Conservation (phyloP, 2,113 vertebrate species). For the Calonectris borealis region DNA sequence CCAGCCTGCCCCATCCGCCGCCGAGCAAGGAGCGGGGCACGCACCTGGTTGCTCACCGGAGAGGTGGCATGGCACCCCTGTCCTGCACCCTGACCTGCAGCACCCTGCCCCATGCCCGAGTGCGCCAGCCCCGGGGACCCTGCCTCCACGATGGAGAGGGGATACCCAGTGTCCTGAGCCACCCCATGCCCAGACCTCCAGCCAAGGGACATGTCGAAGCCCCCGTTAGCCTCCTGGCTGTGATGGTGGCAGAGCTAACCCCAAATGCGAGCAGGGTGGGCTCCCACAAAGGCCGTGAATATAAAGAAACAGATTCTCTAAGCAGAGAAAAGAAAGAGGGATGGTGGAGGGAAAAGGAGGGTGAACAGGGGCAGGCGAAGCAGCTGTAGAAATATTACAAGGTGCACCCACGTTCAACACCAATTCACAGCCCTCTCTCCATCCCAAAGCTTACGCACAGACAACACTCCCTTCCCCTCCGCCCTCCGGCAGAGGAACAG, state of each 20-base stretch:
- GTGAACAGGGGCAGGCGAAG: not conserved
- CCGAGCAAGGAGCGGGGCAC: rapidly evolving
- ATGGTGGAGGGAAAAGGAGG: not conserved
- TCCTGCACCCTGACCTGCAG: not conserved
- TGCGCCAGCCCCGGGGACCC: not conserved
- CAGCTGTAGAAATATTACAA: not conserved
- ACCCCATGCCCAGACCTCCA: not conserved
- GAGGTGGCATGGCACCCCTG: not conserved
- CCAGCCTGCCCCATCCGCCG: not conserved
- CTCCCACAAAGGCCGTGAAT: not conserved
- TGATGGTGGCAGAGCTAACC: rapidly evolving
- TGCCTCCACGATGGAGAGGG: rapidly evolving
- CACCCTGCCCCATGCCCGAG: rapidly evolving
- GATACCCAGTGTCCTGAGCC: not conserved
- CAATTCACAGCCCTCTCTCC: not conserved
- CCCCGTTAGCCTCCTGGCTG: not conserved
- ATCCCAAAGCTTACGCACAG: not conserved
- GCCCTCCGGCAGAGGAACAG: not conserved
- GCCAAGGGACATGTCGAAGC: rapidly evolving
- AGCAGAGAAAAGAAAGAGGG: not conserved
- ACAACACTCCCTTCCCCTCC: not conserved
- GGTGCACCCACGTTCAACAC: not conserved
- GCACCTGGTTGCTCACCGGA: not conserved
- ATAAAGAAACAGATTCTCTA: not conserved
- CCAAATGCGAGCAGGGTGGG: rapidly evolving